Evolutionary conservation across 2,797 vertebrate species (phyloP).

Genomic region (Uromys caudimaculatus): DNA sequence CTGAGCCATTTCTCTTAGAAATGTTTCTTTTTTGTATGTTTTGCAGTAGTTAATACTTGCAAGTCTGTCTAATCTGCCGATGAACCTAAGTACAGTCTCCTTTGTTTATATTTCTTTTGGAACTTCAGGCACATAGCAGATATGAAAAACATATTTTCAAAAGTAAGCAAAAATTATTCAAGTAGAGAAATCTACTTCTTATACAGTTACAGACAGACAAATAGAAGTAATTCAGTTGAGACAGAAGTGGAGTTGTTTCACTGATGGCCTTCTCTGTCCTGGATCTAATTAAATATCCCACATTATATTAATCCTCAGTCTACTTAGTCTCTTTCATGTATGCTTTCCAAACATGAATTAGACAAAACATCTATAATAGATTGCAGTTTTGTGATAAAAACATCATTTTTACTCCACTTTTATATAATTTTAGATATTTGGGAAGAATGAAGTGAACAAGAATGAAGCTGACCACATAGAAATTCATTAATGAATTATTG

Average conservation of each 20-base stretch:
- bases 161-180: not conserved
- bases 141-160: not conserved
- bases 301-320: not conserved
- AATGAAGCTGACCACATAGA: not conserved
- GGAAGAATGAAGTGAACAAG: not conserved
- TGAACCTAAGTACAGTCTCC: not conserved
- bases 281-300: not conserved
- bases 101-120: not conserved
- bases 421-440: not conserved
- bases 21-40: not conserved
- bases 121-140: not conserved
- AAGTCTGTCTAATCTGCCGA: not conserved
- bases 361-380: not conserved
- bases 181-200: not conserved
- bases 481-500: not conserved
- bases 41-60: not conserved
- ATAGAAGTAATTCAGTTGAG: not conserved
- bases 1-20: not conserved
- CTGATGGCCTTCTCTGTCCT: not conserved
- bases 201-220: not conserved
- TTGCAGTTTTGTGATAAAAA: not conserved
- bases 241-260: not conserved
- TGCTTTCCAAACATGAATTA: constrained; percentile 34
- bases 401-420: not conserved
- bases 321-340: not conserved